Evolutionary conservation across 2,797 vertebrate species (phyloP).

Genomic region (Oryzias sinensis): DNA sequence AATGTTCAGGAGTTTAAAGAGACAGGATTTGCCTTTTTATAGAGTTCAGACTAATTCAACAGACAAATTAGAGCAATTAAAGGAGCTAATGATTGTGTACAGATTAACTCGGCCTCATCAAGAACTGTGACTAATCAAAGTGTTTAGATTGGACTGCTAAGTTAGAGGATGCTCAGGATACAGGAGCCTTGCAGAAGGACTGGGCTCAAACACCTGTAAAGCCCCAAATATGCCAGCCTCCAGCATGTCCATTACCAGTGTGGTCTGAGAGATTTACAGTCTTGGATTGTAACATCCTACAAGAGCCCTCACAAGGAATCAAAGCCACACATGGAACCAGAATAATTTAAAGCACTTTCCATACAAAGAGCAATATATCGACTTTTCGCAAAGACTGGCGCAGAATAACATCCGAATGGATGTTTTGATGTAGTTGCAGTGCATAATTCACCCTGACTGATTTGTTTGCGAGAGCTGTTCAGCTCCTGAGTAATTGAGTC

Average conservation of each 20-base stretch:
- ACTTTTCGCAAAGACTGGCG: neutral
- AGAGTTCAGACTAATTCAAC: neutral
- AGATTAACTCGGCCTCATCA: conserved; percentile 7
- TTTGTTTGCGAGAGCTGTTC: conserved; percentile 17
- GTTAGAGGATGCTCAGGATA: neutral
- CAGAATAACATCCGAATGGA: neutral
- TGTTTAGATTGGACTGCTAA: conserved; percentile 3
- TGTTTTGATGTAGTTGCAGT: conserved; percentile 11
- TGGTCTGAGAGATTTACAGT: conserved; percentile 32
- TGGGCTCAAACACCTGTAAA: conserved; percentile 17
- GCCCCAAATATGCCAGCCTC: conserved; percentile 13
- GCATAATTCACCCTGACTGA: conserved; percentile 21
- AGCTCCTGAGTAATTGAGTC: conserved; percentile 4
- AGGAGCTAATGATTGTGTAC: conserved; percentile 1
- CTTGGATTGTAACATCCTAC: conserved; percentile 18
- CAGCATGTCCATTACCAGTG: conserved; percentile 12
- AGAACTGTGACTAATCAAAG: conserved; percentile 24
- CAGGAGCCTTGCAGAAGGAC: conserved; percentile 12
- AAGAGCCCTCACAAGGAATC: conserved; percentile 24
- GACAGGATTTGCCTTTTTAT: neutral
- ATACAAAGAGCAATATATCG: neutral
- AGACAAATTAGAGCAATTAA: conserved; percentile 12
- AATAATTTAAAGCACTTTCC: conserved; percentile 5
- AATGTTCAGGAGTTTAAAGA: neutral
- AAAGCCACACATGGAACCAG: conserved; percentile 13